Evolutionary conservation across 2,888 invertebrate genomes (phyloP).

Genomic region (Agrotis ipsilon): DNA sequence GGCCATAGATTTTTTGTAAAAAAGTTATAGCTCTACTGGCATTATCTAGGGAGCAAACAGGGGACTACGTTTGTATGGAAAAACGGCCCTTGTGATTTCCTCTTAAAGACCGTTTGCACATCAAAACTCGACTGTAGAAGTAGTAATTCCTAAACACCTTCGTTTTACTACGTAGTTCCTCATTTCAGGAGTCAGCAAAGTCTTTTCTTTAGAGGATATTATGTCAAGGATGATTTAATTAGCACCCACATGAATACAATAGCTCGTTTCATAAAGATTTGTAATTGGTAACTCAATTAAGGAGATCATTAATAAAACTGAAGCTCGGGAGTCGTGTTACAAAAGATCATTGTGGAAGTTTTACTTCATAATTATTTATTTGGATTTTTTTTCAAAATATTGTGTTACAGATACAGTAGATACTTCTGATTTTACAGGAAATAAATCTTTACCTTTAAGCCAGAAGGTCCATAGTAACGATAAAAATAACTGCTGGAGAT

Average conservation of each 20-base stretch:
- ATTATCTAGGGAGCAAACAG: too few relatives aligned
- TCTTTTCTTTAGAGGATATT: conserved; percentile 3
- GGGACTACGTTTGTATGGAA: too few relatives aligned
- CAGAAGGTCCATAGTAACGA: too few relatives aligned
- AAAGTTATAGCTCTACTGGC: too few relatives aligned
- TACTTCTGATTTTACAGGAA: too few relatives aligned
- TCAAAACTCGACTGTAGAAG: not conserved
- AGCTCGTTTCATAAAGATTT: conserved; percentile 1
- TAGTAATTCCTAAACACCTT: not conserved
- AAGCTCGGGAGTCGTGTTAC: not conserved
- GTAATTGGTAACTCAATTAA: not conserved
- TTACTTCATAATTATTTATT: not conserved
- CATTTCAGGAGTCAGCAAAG: conserved; percentile 15
- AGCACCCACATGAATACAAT: conserved; percentile 5
- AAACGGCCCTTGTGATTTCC: too few relatives aligned
- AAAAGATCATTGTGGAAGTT: not conserved
- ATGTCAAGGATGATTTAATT: conserved; percentile 22
- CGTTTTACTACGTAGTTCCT: not conserved
- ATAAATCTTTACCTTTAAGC: too few relatives aligned
- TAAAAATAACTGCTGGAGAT: too few relatives aligned
- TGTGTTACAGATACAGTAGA: too few relatives aligned
- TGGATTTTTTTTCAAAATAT: not conserved
- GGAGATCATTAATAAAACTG: not conserved
- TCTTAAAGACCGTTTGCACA: not conserved
- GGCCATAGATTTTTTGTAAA: too few relatives aligned